Evolutionary conservation across 2,888 invertebrate species (phyloP), one percentile per base, ranked within the genome.

Genomic region (Agonum fuliginosum): DNA sequence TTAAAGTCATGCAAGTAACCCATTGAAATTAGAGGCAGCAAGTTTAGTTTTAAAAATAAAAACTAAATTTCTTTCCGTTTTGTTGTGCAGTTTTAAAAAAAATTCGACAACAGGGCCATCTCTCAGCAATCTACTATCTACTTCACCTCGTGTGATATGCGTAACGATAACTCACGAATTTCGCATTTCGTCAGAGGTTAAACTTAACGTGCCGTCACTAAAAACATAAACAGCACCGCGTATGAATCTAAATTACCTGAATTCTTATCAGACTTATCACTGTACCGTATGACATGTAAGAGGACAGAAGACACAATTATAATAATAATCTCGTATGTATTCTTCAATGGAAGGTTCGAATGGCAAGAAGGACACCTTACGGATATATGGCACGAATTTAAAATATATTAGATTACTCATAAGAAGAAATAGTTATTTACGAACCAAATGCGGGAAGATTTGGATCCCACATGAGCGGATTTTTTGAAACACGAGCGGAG

Each of bases 321-420:
- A 54, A 54, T 54, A 54, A 54, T 54, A 54, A 54, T 54, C 54
- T 54, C 54, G 12, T 54, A 22, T 54, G 54, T 54, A 54, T 54
- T 10, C 54, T 12, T 54, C 12, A n/a, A 22, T 24, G n/a, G n/a
- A 22, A n/a, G 24, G n/a, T 14, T n/a, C 12, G 5, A 14, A 43
- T n/a, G 10, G 12, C 54, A 54, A 22, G 22, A 24, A 54, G 54
- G 54, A 54, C 54, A 54, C 54, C 22, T 54, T n/a, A 22, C 24
- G 22, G n/a, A 37, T n/a, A 34, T 34, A 34, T 8, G 1, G 1
- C 34, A 8, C 34, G 37, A 37, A 37, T 37, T 37, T 5, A 10
- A 34, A 34, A 34, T 34, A 34, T n/a, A n/a, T n/a, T n/a, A n/a
- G n/a, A n/a, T n/a, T n/a, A n/a, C n/a, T n/a, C n/a, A n/a, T n/a